phyloP scores from a whole-genome alignment of 1,140 invertebrate species.

The Meloidogyne hapla region DNA sequence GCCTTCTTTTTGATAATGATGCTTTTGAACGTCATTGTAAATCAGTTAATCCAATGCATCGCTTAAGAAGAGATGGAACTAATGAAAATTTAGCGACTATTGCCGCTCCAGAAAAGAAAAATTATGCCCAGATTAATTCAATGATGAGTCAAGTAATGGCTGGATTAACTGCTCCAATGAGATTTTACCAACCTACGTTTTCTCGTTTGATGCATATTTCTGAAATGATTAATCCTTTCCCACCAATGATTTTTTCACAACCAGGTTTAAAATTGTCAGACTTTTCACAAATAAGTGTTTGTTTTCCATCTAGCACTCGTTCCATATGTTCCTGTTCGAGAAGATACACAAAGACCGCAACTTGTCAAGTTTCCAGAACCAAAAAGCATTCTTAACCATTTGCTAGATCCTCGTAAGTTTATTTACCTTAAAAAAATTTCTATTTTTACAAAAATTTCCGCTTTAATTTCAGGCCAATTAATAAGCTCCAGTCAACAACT shows the following conservation, averaged over 20 bases:
- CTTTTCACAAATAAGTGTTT: neutral
- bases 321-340: constrained; percentile 20
- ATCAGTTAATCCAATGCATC: constrained; percentile 73
- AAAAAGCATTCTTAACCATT: constrained; percentile 10
- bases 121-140: constrained; percentile 94
- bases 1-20: constrained; percentile 94
- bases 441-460: neutral
- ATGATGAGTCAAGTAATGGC: constrained; percentile 72
- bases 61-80: constrained; percentile 8
- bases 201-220: constrained; percentile 94
- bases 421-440: neutral
- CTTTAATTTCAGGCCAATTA: neutral
- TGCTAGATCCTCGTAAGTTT: constrained; percentile 19
- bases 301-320: neutral
- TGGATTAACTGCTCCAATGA: constrained; percentile 84
- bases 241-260: constrained; percentile 94
- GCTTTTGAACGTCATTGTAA: constrained; percentile 76
- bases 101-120: constrained; percentile 86
- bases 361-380: constrained; percentile 7
- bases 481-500: constrained; percentile 25
- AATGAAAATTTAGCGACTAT: constrained; percentile 69
- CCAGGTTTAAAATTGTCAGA: constrained; percentile 71
- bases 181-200: constrained; percentile 98
- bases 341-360: constrained; percentile 18
- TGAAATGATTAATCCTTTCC: constrained; percentile 91